These are phyloP conservation scores for Clusia tigrina DNA, from an alignment of 2,888 invertebrate genomes.

Conservation along the genomic window DNA sequence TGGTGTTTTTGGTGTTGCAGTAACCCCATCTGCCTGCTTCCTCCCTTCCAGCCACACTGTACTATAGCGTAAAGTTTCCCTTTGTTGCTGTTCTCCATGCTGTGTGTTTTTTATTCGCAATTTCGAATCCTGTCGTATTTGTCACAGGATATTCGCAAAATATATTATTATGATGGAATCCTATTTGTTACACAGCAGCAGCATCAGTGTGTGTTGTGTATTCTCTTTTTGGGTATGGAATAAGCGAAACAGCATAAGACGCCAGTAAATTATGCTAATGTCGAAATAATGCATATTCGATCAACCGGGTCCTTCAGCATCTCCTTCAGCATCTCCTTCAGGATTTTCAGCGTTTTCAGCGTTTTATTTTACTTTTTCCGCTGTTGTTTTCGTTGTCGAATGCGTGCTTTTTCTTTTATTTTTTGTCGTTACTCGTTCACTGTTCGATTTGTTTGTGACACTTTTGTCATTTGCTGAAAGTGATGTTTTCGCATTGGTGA, in stretches of 20 bases:
- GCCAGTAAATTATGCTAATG: conserved; percentile 62
- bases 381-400: too few relatives aligned
- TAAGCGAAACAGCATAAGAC: conserved; percentile 15
- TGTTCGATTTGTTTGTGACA: conserved; percentile 31
- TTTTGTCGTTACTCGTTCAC: conserved; percentile 20
- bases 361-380: too few relatives aligned
- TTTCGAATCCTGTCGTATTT: conserved; percentile 55
- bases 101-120: conserved; percentile 44
- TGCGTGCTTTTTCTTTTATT: too few relatives aligned
- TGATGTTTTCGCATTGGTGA: not conserved
- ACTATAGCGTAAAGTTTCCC: not conserved
- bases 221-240: conserved; percentile 3
- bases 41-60: not conserved
- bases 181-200: conserved; percentile 53
- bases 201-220: conserved; percentile 24
- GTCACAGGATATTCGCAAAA: conserved; percentile 49
- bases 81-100: not conserved
- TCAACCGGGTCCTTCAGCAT: conserved; percentile 38
- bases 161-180: conserved; percentile 58
- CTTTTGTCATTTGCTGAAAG: conserved; percentile 28
- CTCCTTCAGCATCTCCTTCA: too few relatives aligned
- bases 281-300: conserved; percentile 60
- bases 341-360: too few relatives aligned
- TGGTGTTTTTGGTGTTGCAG: conserved; percentile 18
- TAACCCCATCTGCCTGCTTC: not conserved